These are phyloP conservation scores for Diadumene lineata DNA, from an alignment of 92 coral and sea anemone genomes.

Conservation along the genomic window DNA sequence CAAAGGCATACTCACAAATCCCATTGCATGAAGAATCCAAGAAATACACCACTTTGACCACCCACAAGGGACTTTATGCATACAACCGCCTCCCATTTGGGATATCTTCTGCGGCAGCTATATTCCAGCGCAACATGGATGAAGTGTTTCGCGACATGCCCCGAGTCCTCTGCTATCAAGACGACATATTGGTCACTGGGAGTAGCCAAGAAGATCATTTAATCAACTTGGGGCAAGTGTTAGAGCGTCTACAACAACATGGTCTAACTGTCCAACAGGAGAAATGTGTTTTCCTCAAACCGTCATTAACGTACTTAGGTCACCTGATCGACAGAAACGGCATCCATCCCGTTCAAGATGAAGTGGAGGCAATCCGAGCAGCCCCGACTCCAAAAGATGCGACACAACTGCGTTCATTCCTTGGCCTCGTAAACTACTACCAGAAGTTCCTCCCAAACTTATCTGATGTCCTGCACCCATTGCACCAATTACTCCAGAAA, in stretches of 20 bases:
- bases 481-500: constrained; percentile 20
- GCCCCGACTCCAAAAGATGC: constrained; percentile 27
- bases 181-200: constrained; percentile 15
- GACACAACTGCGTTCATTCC: constrained; percentile 23
- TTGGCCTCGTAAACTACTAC: constrained; percentile 18
- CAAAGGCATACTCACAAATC: constrained; percentile 46
- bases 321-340: constrained; percentile 31
- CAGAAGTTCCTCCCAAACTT: constrained; percentile 30
- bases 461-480: constrained; percentile 29
- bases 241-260: background rate
- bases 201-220: constrained; percentile 13
- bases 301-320: constrained; percentile 23
- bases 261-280: background rate
- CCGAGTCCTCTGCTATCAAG: constrained; percentile 1
- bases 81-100: constrained; percentile 36
- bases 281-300: constrained; percentile 26
- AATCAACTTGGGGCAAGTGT: background rate
- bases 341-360: constrained; percentile 21
- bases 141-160: background rate
- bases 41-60: constrained; percentile 18
- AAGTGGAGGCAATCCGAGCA: constrained; percentile 24
- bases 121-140: constrained; percentile 22
- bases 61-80: background rate
- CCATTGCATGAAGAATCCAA: constrained; percentile 20
- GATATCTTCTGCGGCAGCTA: constrained; percentile 18